Conservation (phyloP, 2,888 invertebrate species). For the Anoncus sp. region DNA sequence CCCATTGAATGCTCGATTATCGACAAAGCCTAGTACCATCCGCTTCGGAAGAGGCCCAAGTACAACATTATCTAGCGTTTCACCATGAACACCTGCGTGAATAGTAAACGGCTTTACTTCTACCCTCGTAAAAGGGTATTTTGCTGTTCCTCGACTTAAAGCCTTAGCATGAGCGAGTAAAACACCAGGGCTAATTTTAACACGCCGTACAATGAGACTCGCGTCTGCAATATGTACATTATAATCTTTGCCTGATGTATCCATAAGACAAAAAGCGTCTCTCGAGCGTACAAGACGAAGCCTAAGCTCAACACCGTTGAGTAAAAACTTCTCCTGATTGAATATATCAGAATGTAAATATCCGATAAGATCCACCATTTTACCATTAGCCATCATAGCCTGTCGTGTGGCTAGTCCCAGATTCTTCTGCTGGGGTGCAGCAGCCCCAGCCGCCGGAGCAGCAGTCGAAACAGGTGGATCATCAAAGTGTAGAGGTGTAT, state of each 20-base stretch:
- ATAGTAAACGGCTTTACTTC: constrained; percentile 51
- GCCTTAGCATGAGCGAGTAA: not conserved
- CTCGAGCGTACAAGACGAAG: constrained; percentile 26
- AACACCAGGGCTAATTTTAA: constrained; percentile 43
- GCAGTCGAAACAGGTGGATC: too few species aligned
- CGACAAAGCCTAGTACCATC: constrained; percentile 71
- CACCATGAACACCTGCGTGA: constrained; percentile 63
- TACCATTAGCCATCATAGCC: too few species aligned
- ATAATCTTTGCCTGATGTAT: not conserved
- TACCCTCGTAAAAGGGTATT: not conserved
- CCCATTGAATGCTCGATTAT: constrained; percentile 56
- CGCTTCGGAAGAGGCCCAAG: constrained; percentile 72
- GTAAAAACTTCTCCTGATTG: constrained; percentile 11
- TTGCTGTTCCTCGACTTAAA: not conserved
- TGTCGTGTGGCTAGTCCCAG: too few species aligned
- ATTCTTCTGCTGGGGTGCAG: too few species aligned
- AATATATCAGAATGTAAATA: constrained; percentile 38
- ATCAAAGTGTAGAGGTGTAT: too few species aligned
- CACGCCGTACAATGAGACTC: constrained; percentile 63
- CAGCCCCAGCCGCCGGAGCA: too few species aligned
- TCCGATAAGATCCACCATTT: not conserved
- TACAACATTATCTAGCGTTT: constrained; percentile 74
- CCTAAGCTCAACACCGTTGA: constrained; percentile 46
- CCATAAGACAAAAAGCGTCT: not conserved
- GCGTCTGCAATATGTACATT: constrained; percentile 21